phyloP scores from a whole-genome alignment of 1,140 invertebrate species.

The Heliconius hewitsoni region DNA sequence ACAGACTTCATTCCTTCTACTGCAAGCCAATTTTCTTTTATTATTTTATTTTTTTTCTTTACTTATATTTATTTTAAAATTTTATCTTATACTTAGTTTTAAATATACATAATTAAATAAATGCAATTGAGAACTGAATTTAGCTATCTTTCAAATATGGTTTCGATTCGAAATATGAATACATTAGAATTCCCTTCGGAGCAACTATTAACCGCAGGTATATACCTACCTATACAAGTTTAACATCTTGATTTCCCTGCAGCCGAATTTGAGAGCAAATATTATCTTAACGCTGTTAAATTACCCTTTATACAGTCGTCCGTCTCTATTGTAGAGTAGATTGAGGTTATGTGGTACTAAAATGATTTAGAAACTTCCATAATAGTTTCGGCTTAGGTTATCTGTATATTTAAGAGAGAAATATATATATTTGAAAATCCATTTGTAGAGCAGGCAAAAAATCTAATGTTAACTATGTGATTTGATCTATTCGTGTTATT shows the following conservation, averaged over 20 bases:
- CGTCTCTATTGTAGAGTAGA: constrained; percentile 1
- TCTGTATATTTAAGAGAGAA: not conserved
- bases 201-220: constrained; percentile 47
- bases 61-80: not conserved
- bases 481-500: too few relatives aligned
- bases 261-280: constrained; percentile 54
- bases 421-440: too few relatives aligned
- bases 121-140: not conserved
- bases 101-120: not conserved
- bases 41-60: not conserved
- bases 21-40: not conserved
- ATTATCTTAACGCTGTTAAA: constrained; percentile 31
- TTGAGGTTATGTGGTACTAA: not conserved
- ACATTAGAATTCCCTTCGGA: constrained; percentile 44
- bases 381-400: not conserved
- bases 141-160: constrained; percentile 25
- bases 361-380: not conserved
- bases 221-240: constrained; percentile 47
- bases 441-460: too few relatives aligned
- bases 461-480: too few relatives aligned
- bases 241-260: constrained; percentile 69
- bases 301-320: constrained; percentile 1
- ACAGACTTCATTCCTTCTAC: not conserved
- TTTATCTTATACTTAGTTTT: not conserved
- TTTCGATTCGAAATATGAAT: constrained; percentile 34